phyloP scores from a whole-genome alignment of 1,140 invertebrate species.

The Stegodyphus mimosarum region DNA sequence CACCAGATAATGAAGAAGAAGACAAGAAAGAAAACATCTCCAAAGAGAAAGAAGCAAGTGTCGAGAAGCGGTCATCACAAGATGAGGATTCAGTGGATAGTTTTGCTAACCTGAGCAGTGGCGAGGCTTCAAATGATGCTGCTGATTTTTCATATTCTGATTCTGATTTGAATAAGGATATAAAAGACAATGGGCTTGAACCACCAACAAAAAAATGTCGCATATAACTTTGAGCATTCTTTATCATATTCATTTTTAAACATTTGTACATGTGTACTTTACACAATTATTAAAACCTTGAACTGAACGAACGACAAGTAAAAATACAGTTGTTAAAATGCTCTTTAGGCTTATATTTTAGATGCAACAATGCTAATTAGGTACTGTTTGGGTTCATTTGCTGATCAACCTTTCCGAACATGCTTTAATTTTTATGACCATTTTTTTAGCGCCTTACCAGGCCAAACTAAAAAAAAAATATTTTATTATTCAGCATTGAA shows the following conservation, averaged over 20 bases:
- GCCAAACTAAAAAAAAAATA: too few relatives aligned
- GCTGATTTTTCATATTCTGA: constrained; percentile 1
- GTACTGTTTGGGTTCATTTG: too few relatives aligned
- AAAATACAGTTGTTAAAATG: too few relatives aligned
- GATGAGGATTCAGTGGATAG: constrained; percentile 40
- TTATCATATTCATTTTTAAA: constrained; percentile 1
- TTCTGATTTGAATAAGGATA: constrained; percentile 1
- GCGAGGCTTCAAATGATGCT: constrained; percentile 31
- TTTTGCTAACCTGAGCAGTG: constrained; percentile 14
- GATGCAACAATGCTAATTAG: too few relatives aligned
- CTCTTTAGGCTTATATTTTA: too few relatives aligned
- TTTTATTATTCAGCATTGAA: too few relatives aligned
- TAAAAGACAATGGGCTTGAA: constrained; percentile 42
- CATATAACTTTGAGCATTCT: constrained; percentile 5
- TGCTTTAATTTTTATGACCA: too few relatives aligned
- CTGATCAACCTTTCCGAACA: too few relatives aligned
- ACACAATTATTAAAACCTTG: neutral
- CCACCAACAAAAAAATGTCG: constrained; percentile 47
- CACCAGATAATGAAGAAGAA: neutral
- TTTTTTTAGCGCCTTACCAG: too few relatives aligned
- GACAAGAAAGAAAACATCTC: neutral
- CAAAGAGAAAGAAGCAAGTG: neutral
- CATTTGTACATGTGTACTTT: neutral
- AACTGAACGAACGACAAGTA: neutral
- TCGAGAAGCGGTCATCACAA: neutral